Percentiles rank a stretch among this genome's conserved stretches.
Evolutionary conservation across 1,140 invertebrate genomes (phyloP).

Genomic region (Plutomurus gul): DNA sequence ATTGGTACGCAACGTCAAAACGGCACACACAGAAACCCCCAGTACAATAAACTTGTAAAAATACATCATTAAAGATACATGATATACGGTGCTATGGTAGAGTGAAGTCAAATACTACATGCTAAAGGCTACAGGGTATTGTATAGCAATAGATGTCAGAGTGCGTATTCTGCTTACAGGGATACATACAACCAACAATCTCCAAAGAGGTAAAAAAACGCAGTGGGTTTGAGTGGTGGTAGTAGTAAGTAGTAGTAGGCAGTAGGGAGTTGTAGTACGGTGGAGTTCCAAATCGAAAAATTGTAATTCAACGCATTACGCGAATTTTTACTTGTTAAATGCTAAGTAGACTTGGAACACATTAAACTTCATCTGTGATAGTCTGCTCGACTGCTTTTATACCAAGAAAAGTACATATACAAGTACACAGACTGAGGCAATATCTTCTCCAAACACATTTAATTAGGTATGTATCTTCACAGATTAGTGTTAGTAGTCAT

Average conservation of each 20-base stretch:
- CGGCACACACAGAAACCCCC: too few species aligned
- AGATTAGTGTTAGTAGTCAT: not conserved
- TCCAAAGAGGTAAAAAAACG: too few species aligned
- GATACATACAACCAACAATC: too few species aligned
- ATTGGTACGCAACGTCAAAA: too few species aligned
- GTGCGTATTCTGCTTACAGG: too few species aligned
- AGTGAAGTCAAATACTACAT: too few species aligned
- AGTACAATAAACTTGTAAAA: too few species aligned
- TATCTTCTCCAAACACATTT: not conserved
- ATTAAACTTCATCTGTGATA: constrained; percentile 1
- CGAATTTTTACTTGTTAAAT: constrained; percentile 20
- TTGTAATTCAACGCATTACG: constrained; percentile 14
- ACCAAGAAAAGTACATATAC: not conserved
- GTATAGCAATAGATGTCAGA: too few species aligned
- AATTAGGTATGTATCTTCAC: not conserved
- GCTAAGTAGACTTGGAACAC: constrained; percentile 5
- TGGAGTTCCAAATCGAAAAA: not conserved
- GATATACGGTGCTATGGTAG: too few species aligned
- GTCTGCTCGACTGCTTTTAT: not conserved
- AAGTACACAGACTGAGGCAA: not conserved
- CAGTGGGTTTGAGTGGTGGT: not conserved
- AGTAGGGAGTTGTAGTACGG: not conserved
- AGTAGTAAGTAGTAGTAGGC: not conserved
- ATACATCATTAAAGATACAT: too few species aligned
- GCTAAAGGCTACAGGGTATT: too few species aligned